Evolutionary conservation across 2,113 vertebrate genomes (phyloP).

Genomic region (Trinectes maculatus): DNA sequence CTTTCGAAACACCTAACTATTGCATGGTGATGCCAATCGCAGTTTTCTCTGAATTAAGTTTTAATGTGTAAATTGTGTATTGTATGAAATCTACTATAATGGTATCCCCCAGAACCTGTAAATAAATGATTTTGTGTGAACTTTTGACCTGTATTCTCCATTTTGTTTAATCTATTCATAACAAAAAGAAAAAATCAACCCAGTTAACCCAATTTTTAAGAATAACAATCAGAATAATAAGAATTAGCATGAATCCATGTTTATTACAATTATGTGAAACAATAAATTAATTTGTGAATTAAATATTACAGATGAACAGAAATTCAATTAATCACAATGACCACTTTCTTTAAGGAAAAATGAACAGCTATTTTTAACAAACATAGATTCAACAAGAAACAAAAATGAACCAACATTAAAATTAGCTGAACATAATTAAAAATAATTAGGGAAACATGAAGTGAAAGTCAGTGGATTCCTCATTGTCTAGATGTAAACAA

Average conservation of each 20-base stretch:
- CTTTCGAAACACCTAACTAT: slow-evolving; percentile 57
- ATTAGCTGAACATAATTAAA: background rate
- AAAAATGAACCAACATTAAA: background rate
- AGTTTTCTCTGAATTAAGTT: slow-evolving; percentile 38
- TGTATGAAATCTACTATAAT: slow-evolving; percentile 65
- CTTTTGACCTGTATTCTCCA: slow-evolving; percentile 4
- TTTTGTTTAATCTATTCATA: background rate
- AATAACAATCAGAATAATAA: no score
- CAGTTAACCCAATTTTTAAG: no score
- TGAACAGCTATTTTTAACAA: slow-evolving; percentile 3
- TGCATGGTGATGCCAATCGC: slow-evolving; percentile 70
- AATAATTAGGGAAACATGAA: slow-evolving; percentile 21
- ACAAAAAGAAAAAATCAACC: background rate
- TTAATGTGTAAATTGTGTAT: slow-evolving; percentile 77
- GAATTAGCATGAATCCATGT: no score
- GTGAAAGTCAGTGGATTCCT: slow-evolving; percentile 3
- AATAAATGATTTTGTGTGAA: slow-evolving; percentile 80
- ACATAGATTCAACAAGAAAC: background rate
- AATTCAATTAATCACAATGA: slow-evolving; percentile 15
- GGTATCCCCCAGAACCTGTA: slow-evolving; percentile 74
- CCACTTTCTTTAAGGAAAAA: slow-evolving; percentile 7
- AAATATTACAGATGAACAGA: slow-evolving; percentile 6
- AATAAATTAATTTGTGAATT: slow-evolving; percentile 13
- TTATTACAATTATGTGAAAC: background rate
- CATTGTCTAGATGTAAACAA: background rate